Conservation (phyloP, 2,797 vertebrate genomes). For the Astyanax mexicanus region DNA sequence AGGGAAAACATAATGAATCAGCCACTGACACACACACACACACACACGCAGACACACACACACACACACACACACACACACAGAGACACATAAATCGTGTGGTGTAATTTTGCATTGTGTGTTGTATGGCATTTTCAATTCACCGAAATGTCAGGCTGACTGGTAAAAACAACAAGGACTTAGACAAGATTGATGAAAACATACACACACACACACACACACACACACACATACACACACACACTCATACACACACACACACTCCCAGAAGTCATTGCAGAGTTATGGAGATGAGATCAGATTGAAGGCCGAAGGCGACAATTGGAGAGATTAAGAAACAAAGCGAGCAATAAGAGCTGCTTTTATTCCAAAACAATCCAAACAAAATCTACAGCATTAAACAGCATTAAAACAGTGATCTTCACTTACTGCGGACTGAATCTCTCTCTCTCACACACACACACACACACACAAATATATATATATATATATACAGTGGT, state of each 20-base stretch:
- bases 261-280: conserved; percentile 6
- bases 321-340: neutral
- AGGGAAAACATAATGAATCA: conserved; percentile 25
- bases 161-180: conserved; percentile 41
- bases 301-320: neutral
- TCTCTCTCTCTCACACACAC: neutral
- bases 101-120: conserved; percentile 27
- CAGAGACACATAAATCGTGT: conserved; percentile 1
- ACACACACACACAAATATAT: neutral
- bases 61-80: conserved; percentile 49
- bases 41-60: conserved; percentile 58
- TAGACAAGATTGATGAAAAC: conserved; percentile 30
- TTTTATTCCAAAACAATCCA: neutral
- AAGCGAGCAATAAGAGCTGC: neutral
- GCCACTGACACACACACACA: conserved; percentile 36
- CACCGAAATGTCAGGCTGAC: conserved; percentile 46
- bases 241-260: neutral
- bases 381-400: neutral
- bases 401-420: neutral
- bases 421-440: neutral
- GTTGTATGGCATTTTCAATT: conserved; percentile 49
- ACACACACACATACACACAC: conserved; percentile 24
- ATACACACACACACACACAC: conserved; percentile 31
- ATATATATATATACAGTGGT: neutral
- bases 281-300: conserved; percentile 14